Base-by-base conservation (phyloP, 37 sponge, comb jelly and placozoan species). In the Halichondria panicea region DNA sequence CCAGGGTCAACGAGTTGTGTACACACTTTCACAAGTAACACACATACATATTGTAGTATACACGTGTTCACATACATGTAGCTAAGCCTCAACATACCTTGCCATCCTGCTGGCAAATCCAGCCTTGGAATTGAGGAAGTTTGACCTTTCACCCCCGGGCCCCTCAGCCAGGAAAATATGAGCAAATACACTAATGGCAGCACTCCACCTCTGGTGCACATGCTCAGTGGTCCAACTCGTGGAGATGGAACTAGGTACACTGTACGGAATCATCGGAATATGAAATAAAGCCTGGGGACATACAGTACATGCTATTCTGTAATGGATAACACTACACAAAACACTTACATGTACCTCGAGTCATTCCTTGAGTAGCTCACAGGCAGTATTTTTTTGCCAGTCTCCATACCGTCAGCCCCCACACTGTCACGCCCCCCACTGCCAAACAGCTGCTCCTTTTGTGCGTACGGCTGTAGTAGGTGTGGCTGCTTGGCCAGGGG, bases 31-130 rank as follows among this genome's bases (percentile, higher is more conserved):
- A n/a, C n/a, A n/a, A n/a, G n/a, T n/a, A n/a, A n/a, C n/a, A n/a
- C n/a, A n/a, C n/a, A n/a, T n/a, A n/a, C n/a, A n/a, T n/a, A n/a
- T n/a, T n/a, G n/a, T n/a, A n/a, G n/a, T n/a, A n/a, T n/a, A n/a
- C n/a, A n/a, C n/a, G n/a, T n/a, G n/a, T n/a, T n/a, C n/a, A n/a
- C n/a, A n/a, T 21, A 9, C 37, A 64, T 22, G 7, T 8, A 64
- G 30, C 25, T 30, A 70, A 46, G 52, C 1, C 1, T 18, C 55
- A 27, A 59, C 77, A 25, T 19, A 87, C 84, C 90, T 82, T 15
- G 94, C 84, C 91, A 88, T 94, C 27, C 89, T 62, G 24, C 94
- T 87, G 22, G 91, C 91, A 43, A 94, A 85, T 12, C 94, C 94
- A 25, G 91, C 94, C 6, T 83, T 71, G 32, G 81, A 70, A 24